Conservation (phyloP, 2,888 invertebrate genomes). For the Mimachlamys varia region DNA sequence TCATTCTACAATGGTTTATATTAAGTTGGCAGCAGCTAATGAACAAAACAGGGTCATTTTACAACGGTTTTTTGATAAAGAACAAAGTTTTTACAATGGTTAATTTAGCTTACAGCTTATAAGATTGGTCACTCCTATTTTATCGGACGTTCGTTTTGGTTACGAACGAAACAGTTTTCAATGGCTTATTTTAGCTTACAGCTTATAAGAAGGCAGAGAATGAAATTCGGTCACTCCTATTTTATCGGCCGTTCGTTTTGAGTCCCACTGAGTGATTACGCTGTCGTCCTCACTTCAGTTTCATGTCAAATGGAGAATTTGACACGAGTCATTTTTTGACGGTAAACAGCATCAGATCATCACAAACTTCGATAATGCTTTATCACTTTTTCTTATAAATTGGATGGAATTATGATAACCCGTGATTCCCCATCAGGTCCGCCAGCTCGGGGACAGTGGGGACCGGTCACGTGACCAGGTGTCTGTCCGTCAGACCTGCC, state of each 20-base stretch:
- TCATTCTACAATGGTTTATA: no score
- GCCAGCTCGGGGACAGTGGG: not conserved
- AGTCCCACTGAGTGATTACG: not conserved
- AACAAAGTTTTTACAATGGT: no score
- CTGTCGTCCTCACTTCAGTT: not conserved
- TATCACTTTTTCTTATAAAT: not conserved
- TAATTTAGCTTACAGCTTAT: no score
- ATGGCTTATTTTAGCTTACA: no score
- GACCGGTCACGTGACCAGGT: not conserved
- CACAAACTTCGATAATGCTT: not conserved
- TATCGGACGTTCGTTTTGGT: not conserved
- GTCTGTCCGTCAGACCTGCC: not conserved
- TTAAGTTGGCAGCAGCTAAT: no score
- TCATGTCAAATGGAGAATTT: not conserved
- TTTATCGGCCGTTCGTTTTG: not conserved
- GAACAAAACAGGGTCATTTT: no score
- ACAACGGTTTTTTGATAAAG: no score
- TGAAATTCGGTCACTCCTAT: no score
- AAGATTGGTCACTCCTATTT: no score
- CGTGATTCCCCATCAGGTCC: not conserved
- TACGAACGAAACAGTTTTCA: no score
- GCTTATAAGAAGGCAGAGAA: no score
- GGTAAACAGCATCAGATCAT: slow-evolving; percentile 4
- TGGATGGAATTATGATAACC: slow-evolving; percentile 9
- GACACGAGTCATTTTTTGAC: slow-evolving; percentile 13